Percentiles rank a stretch among this genome's conserved stretches.
These are phyloP conservation scores for Promerops cafer DNA, from an alignment of 2,113 vertebrate genomes.

Conservation along the genomic window DNA sequence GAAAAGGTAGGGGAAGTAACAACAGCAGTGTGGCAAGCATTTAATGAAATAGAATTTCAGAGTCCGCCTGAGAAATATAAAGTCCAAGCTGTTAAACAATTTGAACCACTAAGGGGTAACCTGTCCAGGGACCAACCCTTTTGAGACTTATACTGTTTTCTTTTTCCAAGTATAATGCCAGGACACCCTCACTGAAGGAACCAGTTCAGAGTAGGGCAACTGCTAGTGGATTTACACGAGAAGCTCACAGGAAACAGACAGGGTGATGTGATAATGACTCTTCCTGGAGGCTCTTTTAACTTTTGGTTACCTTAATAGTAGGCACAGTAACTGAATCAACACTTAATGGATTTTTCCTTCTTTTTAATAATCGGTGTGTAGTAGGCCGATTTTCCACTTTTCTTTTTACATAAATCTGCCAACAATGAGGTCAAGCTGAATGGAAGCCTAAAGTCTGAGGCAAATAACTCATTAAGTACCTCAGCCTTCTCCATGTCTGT, in stretches of 20 bases:
- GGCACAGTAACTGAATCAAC: fast-evolving
- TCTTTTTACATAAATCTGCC: background rate
- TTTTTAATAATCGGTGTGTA: background rate
- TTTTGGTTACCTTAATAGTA: background rate
- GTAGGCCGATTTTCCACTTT: background rate
- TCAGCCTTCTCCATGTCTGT: background rate
- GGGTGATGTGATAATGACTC: background rate
- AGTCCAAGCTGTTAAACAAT: background rate
- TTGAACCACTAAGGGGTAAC: background rate
- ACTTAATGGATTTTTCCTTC: background rate
- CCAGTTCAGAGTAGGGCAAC: background rate
- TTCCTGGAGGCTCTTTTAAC: background rate
- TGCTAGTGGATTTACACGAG: background rate
- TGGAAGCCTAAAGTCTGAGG: background rate
- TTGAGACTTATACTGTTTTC: background rate
- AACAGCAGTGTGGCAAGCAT: background rate
- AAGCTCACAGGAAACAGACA: background rate
- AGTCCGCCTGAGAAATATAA: background rate
- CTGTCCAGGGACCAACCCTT: background rate
- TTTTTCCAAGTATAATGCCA: background rate
- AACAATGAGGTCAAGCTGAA: background rate
- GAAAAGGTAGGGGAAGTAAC: background rate
- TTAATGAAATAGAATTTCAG: background rate
- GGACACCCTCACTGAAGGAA: background rate
- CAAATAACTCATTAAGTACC: background rate